These are phyloP conservation scores for Mohoua ochrocephala DNA, from an alignment of 2,113 vertebrate genomes.

Conservation along the genomic window DNA sequence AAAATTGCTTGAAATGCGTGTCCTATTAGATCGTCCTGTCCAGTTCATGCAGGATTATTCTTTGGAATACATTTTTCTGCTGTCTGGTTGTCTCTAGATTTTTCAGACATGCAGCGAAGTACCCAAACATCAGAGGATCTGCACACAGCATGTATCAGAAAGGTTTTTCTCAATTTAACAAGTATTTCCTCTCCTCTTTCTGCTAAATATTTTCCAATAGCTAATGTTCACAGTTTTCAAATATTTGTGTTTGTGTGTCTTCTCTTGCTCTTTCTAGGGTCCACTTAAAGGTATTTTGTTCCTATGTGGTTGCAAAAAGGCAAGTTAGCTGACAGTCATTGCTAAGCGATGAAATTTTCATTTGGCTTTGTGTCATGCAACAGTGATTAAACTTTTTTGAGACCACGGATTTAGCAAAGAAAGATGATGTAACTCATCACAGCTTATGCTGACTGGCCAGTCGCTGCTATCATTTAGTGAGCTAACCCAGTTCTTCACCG, in stretches of 20 bases:
- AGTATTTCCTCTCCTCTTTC: background rate
- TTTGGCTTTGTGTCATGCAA: background rate
- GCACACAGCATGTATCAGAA: background rate
- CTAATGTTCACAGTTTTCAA: background rate
- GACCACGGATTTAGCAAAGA: background rate
- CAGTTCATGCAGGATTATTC: background rate
- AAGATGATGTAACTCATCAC: background rate
- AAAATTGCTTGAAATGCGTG: background rate
- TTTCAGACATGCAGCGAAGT: background rate
- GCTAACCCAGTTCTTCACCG: background rate
- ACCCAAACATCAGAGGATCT: background rate
- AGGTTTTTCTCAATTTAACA: background rate
- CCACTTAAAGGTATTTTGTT: background rate
- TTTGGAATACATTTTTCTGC: background rate
- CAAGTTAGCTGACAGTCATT: background rate
- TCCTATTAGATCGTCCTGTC: background rate
- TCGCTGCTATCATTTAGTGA: background rate
- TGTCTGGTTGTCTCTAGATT: background rate
- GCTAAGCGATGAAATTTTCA: background rate
- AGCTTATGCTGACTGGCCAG: background rate
- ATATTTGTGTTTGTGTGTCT: background rate
- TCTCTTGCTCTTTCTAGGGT: background rate
- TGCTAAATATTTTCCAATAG: background rate
- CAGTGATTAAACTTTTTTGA: conserved; percentile 10
- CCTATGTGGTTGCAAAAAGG: background rate